Conservation (phyloP, 2,113 vertebrate genomes). For the Leucosticte australis region DNA sequence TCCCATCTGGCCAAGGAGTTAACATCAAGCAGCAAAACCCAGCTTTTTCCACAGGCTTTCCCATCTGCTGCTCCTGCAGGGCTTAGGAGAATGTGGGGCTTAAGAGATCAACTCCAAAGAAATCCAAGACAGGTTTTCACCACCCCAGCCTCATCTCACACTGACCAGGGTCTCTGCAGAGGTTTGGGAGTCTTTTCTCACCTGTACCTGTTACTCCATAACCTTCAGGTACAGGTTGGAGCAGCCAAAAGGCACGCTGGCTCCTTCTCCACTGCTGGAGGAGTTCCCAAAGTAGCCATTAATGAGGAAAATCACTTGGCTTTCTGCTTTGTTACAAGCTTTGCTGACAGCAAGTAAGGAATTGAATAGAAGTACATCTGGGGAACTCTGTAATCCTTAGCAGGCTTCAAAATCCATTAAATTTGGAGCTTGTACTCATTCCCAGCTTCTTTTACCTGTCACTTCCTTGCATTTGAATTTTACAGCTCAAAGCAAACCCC, state of each 20-base stretch:
- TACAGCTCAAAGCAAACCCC: not conserved
- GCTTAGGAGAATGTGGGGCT: not conserved
- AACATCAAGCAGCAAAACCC: not conserved
- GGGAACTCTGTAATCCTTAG: not conserved
- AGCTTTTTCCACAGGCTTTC: not conserved
- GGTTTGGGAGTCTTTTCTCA: not conserved
- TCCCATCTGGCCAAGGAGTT: constrained; percentile 14
- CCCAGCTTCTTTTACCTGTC: not conserved
- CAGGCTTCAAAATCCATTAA: not conserved
- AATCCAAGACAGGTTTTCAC: not conserved
- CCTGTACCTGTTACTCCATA: not conserved
- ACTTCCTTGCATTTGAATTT: not conserved
- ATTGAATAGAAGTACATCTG: not conserved
- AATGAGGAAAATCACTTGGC: not conserved
- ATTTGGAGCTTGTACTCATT: not conserved
- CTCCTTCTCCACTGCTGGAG: not conserved
- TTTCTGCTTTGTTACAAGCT: not conserved
- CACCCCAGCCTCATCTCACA: not conserved
- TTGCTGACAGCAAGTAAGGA: not conserved
- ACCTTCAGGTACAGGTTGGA: not conserved
- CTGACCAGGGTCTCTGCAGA: not conserved
- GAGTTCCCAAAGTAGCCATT: not conserved
- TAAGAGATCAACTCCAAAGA: not conserved
- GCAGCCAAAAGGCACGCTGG: not conserved
- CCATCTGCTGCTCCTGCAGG: not conserved